Conservation (phyloP, 2,888 invertebrate genomes). For the Drosophila nr. perissopoda region DNA sequence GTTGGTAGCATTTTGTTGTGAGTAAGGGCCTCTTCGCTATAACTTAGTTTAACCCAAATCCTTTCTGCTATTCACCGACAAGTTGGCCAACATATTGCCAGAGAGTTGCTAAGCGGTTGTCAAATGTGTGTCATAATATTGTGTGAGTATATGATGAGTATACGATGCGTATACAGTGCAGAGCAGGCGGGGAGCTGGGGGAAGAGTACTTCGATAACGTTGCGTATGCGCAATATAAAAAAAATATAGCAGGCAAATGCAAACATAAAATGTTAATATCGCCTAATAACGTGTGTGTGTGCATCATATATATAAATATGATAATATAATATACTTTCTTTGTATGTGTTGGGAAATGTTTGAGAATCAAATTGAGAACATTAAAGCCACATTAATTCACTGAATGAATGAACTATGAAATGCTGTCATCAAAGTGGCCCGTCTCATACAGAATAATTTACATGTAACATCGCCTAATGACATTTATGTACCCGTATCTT, state of each 20-base stretch:
- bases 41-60: not conserved
- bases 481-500: not conserved
- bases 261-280: constrained; percentile 61
- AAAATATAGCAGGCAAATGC: constrained; percentile 29
- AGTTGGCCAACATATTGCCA: constrained; percentile 16
- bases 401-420: constrained; percentile 42
- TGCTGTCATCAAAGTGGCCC: constrained; percentile 11
- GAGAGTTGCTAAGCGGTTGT: constrained; percentile 12
- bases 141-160: constrained; percentile 18
- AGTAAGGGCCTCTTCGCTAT: not conserved
- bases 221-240: constrained; percentile 48
- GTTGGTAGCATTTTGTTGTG: constrained; percentile 14
- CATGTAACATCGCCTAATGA: not conserved
- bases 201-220: constrained; percentile 1
- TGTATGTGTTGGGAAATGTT: not conserved
- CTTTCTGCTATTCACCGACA: constrained; percentile 11
- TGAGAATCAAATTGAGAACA: constrained; percentile 13
- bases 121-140: constrained; percentile 38
- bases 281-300: constrained; percentile 34
- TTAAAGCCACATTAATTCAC: constrained; percentile 46
- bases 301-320: constrained; percentile 20
- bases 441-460: not conserved
- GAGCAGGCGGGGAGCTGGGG: not conserved
- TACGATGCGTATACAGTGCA: constrained; percentile 23
- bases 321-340: constrained; percentile 3